Evolutionary conservation across 1,140 invertebrate species (phyloP).

Genomic region (Drosophila nigrodunni): DNA sequence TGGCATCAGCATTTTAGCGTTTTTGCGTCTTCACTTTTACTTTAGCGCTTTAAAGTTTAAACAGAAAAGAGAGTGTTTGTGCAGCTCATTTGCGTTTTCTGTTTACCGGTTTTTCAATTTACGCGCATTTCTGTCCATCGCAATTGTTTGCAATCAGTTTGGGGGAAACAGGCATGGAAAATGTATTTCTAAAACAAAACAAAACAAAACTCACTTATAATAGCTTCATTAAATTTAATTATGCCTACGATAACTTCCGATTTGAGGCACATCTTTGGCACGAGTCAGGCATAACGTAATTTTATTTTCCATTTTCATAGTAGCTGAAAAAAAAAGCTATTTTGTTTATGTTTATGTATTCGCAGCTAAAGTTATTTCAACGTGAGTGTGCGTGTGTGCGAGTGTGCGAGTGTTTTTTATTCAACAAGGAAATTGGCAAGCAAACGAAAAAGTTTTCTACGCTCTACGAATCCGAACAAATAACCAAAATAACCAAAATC

Average conservation of each 20-base stretch:
- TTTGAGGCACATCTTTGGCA: conserved; percentile 47
- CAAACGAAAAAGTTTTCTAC: conserved; percentile 45
- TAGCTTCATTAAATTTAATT: conserved; percentile 78
- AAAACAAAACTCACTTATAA: conserved; percentile 51
- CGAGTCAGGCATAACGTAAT: conserved; percentile 52
- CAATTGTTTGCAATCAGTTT: conserved; percentile 31
- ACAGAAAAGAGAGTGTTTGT: conserved; percentile 77
- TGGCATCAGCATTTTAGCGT: conserved; percentile 17
- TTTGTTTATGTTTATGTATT: conserved; percentile 28
- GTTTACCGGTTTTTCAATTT: conserved; percentile 74
- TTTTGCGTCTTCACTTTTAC: conserved; percentile 69
- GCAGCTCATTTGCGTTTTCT: conserved; percentile 76
- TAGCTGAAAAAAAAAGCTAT: background rate
- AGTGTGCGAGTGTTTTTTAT: conserved; percentile 17
- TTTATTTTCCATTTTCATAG: conserved; percentile 36
- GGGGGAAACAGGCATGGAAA: conserved; percentile 3
- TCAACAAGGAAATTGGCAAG: conserved; percentile 45
- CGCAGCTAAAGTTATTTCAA: conserved; percentile 27
- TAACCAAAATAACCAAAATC: conserved; percentile 42
- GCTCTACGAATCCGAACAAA: conserved; percentile 55
- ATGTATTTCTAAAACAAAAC: conserved; percentile 2
- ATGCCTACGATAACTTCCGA: conserved; percentile 72
- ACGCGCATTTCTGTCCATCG: conserved; percentile 42
- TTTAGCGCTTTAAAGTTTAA: conserved; percentile 55
- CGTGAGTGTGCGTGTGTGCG: conserved; percentile 29